Base-by-base conservation (phyloP, 2,113 vertebrate genomes). In the Hiodon alosoides region DNA sequence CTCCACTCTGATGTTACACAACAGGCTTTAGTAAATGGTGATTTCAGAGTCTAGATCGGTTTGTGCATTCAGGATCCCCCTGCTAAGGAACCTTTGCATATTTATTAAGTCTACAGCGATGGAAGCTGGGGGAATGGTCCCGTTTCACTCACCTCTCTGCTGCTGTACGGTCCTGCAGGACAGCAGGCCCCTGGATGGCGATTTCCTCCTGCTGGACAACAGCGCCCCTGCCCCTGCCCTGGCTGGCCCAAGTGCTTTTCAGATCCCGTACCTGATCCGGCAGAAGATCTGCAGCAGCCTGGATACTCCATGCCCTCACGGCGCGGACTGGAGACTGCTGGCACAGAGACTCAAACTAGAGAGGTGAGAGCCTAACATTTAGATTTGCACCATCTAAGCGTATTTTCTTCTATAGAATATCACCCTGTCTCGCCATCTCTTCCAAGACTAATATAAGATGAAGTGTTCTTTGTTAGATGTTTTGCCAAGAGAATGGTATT, bases 221-320 rank as follows among this genome's bases (percentile, higher is more conserved):
- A 94, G 91, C 51, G 92, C 92, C 76, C 94, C 94, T 0, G 96
- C 97, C 84, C 31, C 70, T 2, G 70, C 70, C 2, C 92, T 99
- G 83, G 97, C 97, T 71, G 97, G 97, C 70, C 97, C 97, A 87
- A 98, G 95, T 91, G 97, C 97, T 85, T 99, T 99, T 89, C 98
- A 99, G 94, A 98, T 99, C 87, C 97, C 97, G 55, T 99, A 98
- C 92, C 95, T 98, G 89, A 98, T 98, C 92, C 93, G 97, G 86
- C 97, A 99, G 91, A 99, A 99, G 93, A 98, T 99, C 91, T 98
- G 97, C 91, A 95, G 94, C 90, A 98, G 97, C 90, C 90, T 99
- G 87, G 97, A 99, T 64, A 90, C 94, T 0, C 95, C 95, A 67
- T 6, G 93, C 83, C 89, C 93, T 78, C 94, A 94, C 59, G 96